These are phyloP conservation scores for Ceramica pisi DNA, from an alignment of 2,888 invertebrate genomes.

Conservation along the genomic window DNA sequence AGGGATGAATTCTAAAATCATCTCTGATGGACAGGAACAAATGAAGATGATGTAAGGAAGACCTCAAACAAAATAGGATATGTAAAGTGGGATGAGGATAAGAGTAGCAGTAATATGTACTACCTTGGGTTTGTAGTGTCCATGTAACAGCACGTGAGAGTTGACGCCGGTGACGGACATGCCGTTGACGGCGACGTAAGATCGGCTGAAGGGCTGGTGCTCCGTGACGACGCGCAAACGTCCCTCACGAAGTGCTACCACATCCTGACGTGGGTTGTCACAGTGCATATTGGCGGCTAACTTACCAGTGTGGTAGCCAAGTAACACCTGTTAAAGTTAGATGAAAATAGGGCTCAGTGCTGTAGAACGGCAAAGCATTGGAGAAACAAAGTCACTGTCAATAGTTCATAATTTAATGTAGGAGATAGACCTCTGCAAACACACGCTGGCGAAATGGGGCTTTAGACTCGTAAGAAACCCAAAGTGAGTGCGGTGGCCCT, in stretches of 20 bases:
- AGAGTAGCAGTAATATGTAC: slow-evolving; percentile 59
- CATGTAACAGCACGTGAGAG: slow-evolving; percentile 79
- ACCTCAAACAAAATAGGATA: neutral
- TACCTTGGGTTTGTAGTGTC: slow-evolving; percentile 81
- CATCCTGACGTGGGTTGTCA: slow-evolving; percentile 88
- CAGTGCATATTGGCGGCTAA: slow-evolving; percentile 94
- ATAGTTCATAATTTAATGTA: too few relatives aligned
- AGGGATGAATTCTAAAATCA: neutral
- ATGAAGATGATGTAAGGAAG: neutral
- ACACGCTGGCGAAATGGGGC: too few relatives aligned
- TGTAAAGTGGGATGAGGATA: neutral
- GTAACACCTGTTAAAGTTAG: slow-evolving; percentile 77
- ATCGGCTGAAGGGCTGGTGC: slow-evolving; percentile 89
- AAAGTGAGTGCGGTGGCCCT: too few relatives aligned
- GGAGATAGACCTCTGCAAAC: too few relatives aligned
- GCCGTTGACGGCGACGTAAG: slow-evolving; percentile 79
- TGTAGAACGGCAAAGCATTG: too few relatives aligned
- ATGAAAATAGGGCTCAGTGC: too few relatives aligned
- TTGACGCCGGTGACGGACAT: slow-evolving; percentile 80
- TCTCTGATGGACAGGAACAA: too few relatives aligned
- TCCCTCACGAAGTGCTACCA: slow-evolving; percentile 88
- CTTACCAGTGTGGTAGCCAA: slow-evolving; percentile 92
- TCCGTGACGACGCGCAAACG: slow-evolving; percentile 91
- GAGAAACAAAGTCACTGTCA: too few relatives aligned
- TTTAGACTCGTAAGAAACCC: too few relatives aligned